Conservation (phyloP, 1,140 invertebrate species). For the Hyles euphorbiae region DNA sequence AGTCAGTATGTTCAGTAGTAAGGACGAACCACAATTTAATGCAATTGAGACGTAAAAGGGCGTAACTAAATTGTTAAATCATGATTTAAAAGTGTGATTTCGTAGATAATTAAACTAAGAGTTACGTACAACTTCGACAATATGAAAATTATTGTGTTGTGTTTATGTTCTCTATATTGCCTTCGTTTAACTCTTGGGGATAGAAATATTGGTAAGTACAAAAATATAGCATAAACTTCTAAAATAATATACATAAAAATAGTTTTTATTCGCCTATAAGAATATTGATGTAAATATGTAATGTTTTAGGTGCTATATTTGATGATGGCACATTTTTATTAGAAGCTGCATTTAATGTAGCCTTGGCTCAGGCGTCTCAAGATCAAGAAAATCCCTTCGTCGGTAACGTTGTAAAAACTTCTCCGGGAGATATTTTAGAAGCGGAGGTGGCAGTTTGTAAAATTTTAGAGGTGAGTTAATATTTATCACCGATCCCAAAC, state of each 20-base stretch:
- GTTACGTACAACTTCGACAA: no score
- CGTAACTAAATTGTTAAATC: no score
- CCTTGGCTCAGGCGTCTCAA: slow-evolving; percentile 36
- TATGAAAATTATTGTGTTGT: no score
- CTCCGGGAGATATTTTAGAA: slow-evolving; percentile 53
- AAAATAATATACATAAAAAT: no score
- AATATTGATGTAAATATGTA: background rate
- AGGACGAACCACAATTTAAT: background rate
- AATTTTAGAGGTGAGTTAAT: slow-evolving; percentile 49
- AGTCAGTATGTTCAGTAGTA: background rate
- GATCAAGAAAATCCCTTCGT: slow-evolving; percentile 49
- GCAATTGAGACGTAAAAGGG: background rate
- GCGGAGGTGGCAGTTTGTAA: slow-evolving; percentile 47
- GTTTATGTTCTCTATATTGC: background rate
- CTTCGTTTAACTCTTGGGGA: slow-evolving; percentile 22
- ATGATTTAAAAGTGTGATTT: no score
- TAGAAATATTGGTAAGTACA: slow-evolving; percentile 38
- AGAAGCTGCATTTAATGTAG: slow-evolving; percentile 57
- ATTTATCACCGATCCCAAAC: no score
- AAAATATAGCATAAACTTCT: background rate
- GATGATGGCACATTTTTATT: slow-evolving; percentile 53
- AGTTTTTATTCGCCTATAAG: no score
- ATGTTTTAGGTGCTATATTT: slow-evolving; percentile 46
- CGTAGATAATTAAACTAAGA: no score
- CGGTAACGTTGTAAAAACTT: slow-evolving; percentile 35